Percentiles rank a stretch among this genome's conserved stretches.
These are phyloP conservation scores for Alsophila aescularia DNA, from an alignment of 2,888 invertebrate species.

Conservation along the genomic window DNA sequence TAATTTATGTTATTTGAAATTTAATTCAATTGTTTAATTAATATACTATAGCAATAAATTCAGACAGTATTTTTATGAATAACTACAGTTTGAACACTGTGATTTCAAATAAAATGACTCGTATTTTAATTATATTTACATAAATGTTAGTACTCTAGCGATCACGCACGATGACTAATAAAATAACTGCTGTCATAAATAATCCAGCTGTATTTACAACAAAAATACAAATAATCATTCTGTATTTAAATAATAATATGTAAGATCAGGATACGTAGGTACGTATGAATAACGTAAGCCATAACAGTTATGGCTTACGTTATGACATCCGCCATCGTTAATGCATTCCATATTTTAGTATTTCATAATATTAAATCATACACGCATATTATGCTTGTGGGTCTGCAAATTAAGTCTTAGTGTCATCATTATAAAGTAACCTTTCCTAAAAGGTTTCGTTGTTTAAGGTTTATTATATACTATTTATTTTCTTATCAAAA, in stretches of 20 bases:
- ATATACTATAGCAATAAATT: conserved; percentile 34
- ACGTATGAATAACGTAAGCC: too few relatives aligned
- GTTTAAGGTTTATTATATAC: neutral
- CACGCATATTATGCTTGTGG: too few relatives aligned
- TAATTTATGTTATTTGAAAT: too few relatives aligned
- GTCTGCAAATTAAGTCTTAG: too few relatives aligned
- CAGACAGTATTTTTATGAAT: conserved; percentile 18
- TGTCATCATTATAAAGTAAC: too few relatives aligned
- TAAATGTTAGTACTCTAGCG: conserved; percentile 17
- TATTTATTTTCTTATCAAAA: neutral
- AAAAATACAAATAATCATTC: too few relatives aligned
- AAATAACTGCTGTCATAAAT: neutral
- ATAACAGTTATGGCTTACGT: too few relatives aligned
- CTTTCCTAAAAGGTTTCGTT: conserved; percentile 6
- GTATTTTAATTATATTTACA: conserved; percentile 26
- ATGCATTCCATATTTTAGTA: too few relatives aligned
- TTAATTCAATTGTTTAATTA: conserved; percentile 1
- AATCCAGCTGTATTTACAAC: neutral
- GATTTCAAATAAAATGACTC: conserved; percentile 34
- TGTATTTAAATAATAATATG: too few relatives aligned
- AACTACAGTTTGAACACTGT: conserved; percentile 45
- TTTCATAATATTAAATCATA: too few relatives aligned
- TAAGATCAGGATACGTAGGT: too few relatives aligned
- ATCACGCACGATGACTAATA: conserved; percentile 19
- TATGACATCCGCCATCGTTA: too few relatives aligned